Conservation (phyloP, 2,888 invertebrate genomes). For the Hartigia nigra region DNA sequence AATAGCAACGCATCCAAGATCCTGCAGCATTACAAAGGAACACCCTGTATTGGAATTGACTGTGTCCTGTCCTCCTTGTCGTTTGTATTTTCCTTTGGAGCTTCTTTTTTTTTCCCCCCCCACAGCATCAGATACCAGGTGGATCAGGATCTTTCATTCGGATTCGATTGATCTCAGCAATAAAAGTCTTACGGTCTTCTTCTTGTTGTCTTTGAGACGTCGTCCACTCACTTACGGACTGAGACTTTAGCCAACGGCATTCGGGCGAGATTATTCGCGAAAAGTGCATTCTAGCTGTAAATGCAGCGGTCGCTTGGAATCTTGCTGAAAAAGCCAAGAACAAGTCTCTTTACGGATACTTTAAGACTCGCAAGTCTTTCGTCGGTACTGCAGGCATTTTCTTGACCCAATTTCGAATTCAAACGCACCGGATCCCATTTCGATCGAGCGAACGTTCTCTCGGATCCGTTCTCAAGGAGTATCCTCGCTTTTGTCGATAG, state of each 20-base stretch:
- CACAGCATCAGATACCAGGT: slow-evolving; percentile 10
- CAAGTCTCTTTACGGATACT: no score
- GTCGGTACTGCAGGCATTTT: no score
- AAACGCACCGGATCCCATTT: background rate
- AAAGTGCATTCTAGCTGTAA: background rate
- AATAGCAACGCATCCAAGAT: background rate
- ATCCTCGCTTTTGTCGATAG: no score
- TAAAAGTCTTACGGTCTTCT: slow-evolving; percentile 29
- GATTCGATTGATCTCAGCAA: slow-evolving; percentile 35
- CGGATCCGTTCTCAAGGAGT: no score
- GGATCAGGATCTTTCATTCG: slow-evolving; percentile 19
- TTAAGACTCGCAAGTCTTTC: no score
- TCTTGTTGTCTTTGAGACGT: slow-evolving; percentile 22
- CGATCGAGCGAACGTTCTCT: no score
- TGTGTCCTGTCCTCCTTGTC: background rate
- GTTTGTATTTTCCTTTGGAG: background rate
- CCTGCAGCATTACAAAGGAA: background rate
- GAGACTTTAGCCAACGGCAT: background rate
- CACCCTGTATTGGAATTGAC: background rate
- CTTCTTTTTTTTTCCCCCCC: background rate
- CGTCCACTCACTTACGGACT: slow-evolving; percentile 22
- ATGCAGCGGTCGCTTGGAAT: background rate
- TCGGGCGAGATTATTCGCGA: background rate
- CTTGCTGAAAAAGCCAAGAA: background rate
- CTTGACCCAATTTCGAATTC: background rate